Evolutionary conservation across 2,888 invertebrate species (phyloP), one percentile per base, ranked within the genome.

Genomic region (Leucozona laternaria): DNA sequence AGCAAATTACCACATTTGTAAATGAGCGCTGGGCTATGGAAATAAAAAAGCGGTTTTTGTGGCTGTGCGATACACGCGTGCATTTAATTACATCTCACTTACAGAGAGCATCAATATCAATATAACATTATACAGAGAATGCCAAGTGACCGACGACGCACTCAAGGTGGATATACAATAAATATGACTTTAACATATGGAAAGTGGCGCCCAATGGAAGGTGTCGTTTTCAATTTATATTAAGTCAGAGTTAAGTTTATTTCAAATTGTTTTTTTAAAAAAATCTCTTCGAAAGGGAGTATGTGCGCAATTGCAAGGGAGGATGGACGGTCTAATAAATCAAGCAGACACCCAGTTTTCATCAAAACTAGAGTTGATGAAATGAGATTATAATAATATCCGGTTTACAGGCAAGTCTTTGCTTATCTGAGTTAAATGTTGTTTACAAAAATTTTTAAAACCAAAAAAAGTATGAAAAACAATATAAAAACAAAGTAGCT

Each of bases 1-100:
- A 20, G 77, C 77, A 85, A 85, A 85, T 80, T 80, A 85, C 85
- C 85, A 64, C 77, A 78, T 77, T 85, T 80, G 84, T 85, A 80
- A 85, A 85, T 84, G 80, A 80, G 73, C 40, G 55, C 48, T n/a
- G 37, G 75, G 55, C n/a, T 37, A 64, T 45, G 37, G 58, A 64
- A 64, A 55, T 40, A 34, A 28, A 53, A 45, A 68, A 76, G 71
- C 40, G 64, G 68, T 68, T 78, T 77, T 73, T 78, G 80, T 48
- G 77, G 73, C 80, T 48, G 20, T n/a, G 66, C 17, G 60, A 31
- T 45, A 37, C 45, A 37, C 62, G 81, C 73, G 64, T 81, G 81
- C 81, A 79, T 81, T 86, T 86, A 86, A 86, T 86, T 86, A 75
- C 71, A 78, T 76, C 64, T 75, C 86, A 78, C 64, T 81, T 78